These are phyloP conservation scores for Rhynchophorus ferrugineus DNA, from an alignment of 1,140 invertebrate genomes.

Conservation along the genomic window DNA sequence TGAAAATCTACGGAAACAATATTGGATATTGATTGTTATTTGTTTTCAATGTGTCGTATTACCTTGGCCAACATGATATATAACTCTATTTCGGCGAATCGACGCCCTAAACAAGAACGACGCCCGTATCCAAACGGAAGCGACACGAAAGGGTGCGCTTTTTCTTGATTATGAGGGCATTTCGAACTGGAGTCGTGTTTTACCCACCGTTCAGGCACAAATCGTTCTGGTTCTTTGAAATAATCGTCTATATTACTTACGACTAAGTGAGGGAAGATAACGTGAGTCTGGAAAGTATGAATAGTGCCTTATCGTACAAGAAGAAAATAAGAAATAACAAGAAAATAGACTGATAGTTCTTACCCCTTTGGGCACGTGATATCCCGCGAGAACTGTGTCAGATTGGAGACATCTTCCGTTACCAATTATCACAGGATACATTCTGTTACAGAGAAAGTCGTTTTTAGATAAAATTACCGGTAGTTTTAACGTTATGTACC, in stretches of 20 bases:
- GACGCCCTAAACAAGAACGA: constrained; percentile 70
- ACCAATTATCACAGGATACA: constrained; percentile 82
- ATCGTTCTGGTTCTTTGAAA: constrained; percentile 57
- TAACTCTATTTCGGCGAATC: constrained; percentile 75
- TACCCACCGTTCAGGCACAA: constrained; percentile 72
- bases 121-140: constrained; percentile 77
- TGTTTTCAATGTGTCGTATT: constrained; percentile 6
- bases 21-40: not conserved
- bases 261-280: constrained; percentile 75
- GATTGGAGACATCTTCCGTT: constrained; percentile 73
- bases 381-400: constrained; percentile 72
- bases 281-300: constrained; percentile 55
- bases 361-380: constrained; percentile 82
- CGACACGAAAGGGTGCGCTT: constrained; percentile 64
- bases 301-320: not conserved
- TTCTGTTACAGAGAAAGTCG: constrained; percentile 46
- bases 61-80: constrained; percentile 61
- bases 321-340: not conserved
- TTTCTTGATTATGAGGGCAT: constrained; percentile 34
- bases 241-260: constrained; percentile 67
- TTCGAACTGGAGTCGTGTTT: constrained; percentile 30
- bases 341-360: constrained; percentile 28
- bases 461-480: not conserved
- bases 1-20: constrained; percentile 49
- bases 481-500: constrained; percentile 46